Evolutionary conservation across 2,888 invertebrate genomes (phyloP).

Genomic region (Galeopsomyia nigrocyanea): DNA sequence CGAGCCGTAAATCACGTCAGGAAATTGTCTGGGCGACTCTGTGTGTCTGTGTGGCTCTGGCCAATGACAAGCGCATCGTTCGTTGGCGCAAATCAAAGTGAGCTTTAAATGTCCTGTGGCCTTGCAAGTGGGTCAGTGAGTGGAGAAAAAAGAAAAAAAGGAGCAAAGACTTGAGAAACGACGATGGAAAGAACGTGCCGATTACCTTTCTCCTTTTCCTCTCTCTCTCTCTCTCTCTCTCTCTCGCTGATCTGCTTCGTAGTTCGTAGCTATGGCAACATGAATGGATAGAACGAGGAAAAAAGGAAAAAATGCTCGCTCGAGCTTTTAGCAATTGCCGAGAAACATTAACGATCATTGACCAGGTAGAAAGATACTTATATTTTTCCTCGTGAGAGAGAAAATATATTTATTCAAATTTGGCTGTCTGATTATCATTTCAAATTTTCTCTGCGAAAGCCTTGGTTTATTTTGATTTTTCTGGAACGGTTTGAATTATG

Average conservation of each 20-base stretch:
- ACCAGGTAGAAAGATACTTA: too few relatives aligned
- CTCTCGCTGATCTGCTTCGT: background rate
- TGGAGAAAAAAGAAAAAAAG: background rate
- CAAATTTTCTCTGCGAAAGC: too few relatives aligned
- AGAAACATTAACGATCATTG: too few relatives aligned
- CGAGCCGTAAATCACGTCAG: constrained; percentile 22
- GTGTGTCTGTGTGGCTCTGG: background rate
- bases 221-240: too few relatives aligned
- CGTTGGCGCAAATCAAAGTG: constrained; percentile 27
- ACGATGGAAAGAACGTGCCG: constrained; percentile 17
- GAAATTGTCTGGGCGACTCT: constrained; percentile 32
- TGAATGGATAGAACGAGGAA: background rate
- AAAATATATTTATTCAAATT: too few relatives aligned
- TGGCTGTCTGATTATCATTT: too few relatives aligned
- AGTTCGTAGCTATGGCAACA: constrained; percentile 21
- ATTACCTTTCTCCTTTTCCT: background rate
- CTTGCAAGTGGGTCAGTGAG: constrained; percentile 30
- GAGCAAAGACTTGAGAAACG: background rate
- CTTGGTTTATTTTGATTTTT: too few relatives aligned
- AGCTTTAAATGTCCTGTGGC: constrained; percentile 10
- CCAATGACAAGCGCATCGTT: constrained; percentile 30
- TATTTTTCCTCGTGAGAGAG: too few relatives aligned
- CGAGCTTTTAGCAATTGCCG: too few relatives aligned
- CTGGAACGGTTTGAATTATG: too few relatives aligned
- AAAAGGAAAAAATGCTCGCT: too few relatives aligned